phyloP scores from a whole-genome alignment of 2,888 invertebrate genomes.

The Megamerina dolium region DNA sequence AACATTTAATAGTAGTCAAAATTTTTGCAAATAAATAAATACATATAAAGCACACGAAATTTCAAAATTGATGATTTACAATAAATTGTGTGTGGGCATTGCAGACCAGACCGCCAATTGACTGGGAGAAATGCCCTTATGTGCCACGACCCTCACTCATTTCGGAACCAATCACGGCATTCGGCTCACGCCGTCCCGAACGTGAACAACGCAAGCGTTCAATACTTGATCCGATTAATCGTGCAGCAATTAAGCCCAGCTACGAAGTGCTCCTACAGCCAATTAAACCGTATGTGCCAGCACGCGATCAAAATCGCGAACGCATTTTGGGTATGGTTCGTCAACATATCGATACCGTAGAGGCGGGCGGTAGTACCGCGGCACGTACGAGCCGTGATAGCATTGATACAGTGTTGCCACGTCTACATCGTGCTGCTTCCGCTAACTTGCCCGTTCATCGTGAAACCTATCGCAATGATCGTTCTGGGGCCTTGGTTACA shows the following conservation, averaged over 20 bases:
- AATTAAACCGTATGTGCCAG: constrained; percentile 62
- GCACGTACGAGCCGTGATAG: constrained; percentile 57
- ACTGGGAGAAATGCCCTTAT: constrained; percentile 84
- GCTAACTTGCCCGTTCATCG: constrained; percentile 34
- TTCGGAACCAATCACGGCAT: constrained; percentile 78
- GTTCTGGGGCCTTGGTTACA: constrained; percentile 40
- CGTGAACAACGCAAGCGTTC: constrained; percentile 41
- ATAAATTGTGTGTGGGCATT: constrained; percentile 42
- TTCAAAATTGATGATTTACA: too few relatives aligned
- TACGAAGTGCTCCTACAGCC: constrained; percentile 57
- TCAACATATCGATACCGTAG: constrained; percentile 55
- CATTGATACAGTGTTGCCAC: constrained; percentile 61
- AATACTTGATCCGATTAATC: constrained; percentile 53
- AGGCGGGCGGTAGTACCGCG: constrained; percentile 54
- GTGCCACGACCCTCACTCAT: constrained; percentile 81
- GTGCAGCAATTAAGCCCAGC: constrained; percentile 60
- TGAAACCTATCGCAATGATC: constrained; percentile 37
- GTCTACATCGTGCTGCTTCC: constrained; percentile 52
- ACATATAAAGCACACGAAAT: too few relatives aligned
- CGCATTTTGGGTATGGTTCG: constrained; percentile 58
- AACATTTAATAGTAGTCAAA: too few relatives aligned
- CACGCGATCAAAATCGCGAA: constrained; percentile 61
- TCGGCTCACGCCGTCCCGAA: constrained; percentile 58
- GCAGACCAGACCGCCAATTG: constrained; percentile 57
- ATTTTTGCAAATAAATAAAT: too few relatives aligned